Evolutionary conservation across 2,888 invertebrate species (phyloP).

Genomic region (Sinotaia quadrata): DNA sequence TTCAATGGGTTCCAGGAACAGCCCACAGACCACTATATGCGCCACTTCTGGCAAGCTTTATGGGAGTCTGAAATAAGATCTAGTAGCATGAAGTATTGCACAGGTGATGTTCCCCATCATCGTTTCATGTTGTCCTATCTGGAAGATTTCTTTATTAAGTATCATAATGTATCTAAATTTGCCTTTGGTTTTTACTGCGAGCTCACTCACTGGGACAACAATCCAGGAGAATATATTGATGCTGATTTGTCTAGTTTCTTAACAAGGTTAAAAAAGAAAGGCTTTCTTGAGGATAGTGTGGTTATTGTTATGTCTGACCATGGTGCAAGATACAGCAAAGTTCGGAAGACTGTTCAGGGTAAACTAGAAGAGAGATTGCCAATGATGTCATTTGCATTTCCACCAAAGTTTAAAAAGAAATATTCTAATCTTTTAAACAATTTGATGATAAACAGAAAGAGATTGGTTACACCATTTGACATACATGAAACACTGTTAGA

Average conservation of each 20-base stretch:
- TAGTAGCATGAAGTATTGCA: conserved; percentile 53
- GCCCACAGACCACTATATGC: conserved; percentile 70
- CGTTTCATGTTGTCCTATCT: conserved; percentile 60
- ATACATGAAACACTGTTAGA: conserved; percentile 62
- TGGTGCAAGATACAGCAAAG: conserved; percentile 61
- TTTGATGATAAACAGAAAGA: conserved; percentile 53
- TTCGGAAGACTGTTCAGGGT: conserved; percentile 61
- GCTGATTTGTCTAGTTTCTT: conserved; percentile 57
- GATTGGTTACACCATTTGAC: conserved; percentile 66
- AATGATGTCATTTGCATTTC: conserved; percentile 63
- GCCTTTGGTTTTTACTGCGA: conserved; percentile 41
- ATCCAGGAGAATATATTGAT: conserved; percentile 64
- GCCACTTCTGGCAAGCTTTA: conserved; percentile 66
- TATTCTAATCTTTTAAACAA: conserved; percentile 45
- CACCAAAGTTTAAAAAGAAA: conserved; percentile 50
- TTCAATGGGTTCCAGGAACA: conserved; percentile 63
- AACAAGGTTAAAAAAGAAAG: conserved; percentile 40
- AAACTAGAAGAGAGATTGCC: conserved; percentile 69
- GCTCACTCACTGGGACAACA: conserved; percentile 64
- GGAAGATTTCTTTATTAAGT: conserved; percentile 56
- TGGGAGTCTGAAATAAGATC: conserved; percentile 47
- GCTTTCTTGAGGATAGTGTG: conserved; percentile 62
- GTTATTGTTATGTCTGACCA: conserved; percentile 67
- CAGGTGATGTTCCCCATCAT: conserved; percentile 61
- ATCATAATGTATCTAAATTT: conserved; percentile 19